Percentiles rank a stretch among this genome's conserved stretches.
Conservation (phyloP, 2,888 invertebrate genomes). For the Nemotelus pantherinus region DNA sequence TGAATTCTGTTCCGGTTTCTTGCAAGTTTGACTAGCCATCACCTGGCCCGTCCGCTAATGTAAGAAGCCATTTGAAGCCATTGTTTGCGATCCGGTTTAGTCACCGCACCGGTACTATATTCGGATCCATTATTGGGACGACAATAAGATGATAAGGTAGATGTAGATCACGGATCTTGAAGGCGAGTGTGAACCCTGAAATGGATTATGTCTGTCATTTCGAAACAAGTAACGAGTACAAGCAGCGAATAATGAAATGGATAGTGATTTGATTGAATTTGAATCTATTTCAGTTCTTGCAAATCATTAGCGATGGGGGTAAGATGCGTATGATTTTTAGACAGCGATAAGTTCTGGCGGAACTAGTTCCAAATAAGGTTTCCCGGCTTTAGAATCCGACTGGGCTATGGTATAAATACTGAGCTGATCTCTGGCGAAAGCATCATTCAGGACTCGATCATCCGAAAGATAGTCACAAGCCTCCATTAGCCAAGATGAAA, state of each 20-base stretch:
- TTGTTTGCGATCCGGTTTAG: too few species aligned
- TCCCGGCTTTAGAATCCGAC: not conserved
- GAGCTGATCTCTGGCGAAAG: not conserved
- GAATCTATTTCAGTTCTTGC: not conserved
- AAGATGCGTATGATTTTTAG: not conserved
- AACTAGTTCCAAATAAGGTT: not conserved
- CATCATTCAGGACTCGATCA: conserved; percentile 38
- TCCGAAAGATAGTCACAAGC: conserved; percentile 1
- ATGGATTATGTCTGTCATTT: not conserved
- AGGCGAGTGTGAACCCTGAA: conserved; percentile 1
- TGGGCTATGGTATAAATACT: conserved; percentile 23
- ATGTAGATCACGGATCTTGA: conserved; percentile 24
- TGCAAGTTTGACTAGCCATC: too few species aligned
- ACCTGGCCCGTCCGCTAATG: too few species aligned
- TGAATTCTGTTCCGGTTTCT: too few species aligned
- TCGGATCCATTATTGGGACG: too few species aligned
- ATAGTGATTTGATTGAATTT: conserved; percentile 1
- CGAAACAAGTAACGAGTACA: not conserved
- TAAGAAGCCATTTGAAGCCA: too few species aligned
- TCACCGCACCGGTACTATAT: too few species aligned
- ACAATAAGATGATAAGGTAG: not conserved
- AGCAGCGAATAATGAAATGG: not conserved
- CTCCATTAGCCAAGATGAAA: conserved; percentile 30
- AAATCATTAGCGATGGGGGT: conserved; percentile 10
- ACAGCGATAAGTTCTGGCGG: too few species aligned